Percentiles rank a stretch among this genome's conserved stretches.
Evolutionary conservation across 2,888 invertebrate genomes (phyloP).

Genomic region (Heliconius ethilla): DNA sequence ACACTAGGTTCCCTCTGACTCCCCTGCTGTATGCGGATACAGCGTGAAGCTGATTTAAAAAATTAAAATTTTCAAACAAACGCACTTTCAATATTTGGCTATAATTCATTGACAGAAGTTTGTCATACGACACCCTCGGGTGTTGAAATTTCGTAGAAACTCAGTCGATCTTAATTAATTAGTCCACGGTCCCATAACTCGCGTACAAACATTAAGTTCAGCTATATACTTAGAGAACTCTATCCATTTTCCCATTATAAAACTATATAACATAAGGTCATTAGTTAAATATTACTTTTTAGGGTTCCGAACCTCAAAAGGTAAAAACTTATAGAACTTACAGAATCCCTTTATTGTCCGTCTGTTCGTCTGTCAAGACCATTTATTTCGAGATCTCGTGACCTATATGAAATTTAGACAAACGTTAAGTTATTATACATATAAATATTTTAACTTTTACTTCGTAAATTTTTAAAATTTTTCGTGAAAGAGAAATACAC

Average conservation of each 20-base stretch:
- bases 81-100: slow-evolving; percentile 2
- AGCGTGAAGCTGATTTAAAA: neutral
- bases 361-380: neutral
- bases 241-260: slow-evolving; percentile 13
- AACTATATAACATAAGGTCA: neutral
- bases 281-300: neutral
- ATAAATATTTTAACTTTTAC: neutral
- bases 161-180: slow-evolving; percentile 46
- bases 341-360: neutral
- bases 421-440: too few relatives aligned
- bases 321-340: neutral
- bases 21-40: too few relatives aligned
- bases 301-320: neutral
- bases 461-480: neutral
- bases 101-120: slow-evolving; percentile 40
- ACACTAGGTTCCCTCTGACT: too few relatives aligned
- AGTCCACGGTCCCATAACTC: slow-evolving; percentile 41
- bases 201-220: slow-evolving; percentile 28
- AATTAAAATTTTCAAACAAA: slow-evolving; percentile 6
- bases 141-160: slow-evolving; percentile 42
- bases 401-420: too few relatives aligned
- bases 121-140: slow-evolving; percentile 40
- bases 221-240: slow-evolving; percentile 22
- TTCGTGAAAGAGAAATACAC: neutral
- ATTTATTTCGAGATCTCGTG: neutral